phyloP scores from a whole-genome alignment of 1,140 invertebrate species.

The Panagrolaimus sp. region DNA sequence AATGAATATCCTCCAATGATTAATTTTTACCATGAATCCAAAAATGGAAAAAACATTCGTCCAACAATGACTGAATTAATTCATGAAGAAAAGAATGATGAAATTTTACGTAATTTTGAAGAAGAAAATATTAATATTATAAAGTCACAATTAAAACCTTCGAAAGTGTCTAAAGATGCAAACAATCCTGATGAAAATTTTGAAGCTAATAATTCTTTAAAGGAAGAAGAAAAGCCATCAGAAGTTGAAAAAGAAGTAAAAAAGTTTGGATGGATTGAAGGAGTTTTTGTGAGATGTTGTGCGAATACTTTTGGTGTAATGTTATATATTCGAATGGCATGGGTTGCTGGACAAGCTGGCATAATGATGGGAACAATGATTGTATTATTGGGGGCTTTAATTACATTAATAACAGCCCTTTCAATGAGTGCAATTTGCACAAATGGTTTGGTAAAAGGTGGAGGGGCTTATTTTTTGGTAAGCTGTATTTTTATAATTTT shows the following conservation, averaged over 20 bases:
- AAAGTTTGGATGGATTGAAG: constrained; percentile 49
- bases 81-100: too few species aligned
- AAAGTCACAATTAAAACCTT: too few species aligned
- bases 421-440: constrained; percentile 66
- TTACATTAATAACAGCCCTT: constrained; percentile 63
- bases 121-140: too few species aligned
- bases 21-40: too few species aligned
- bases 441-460: constrained; percentile 65
- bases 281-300: constrained; percentile 65
- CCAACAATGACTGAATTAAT: too few species aligned
- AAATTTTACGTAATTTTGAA: too few species aligned
- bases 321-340: constrained; percentile 66
- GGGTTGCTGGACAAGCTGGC: constrained; percentile 68
- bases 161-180: too few species aligned
- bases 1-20: too few species aligned
- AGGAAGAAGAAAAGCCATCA: not conserved
- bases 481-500: not conserved
- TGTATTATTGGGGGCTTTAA: constrained; percentile 26
- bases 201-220: too few species aligned
- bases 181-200: too few species aligned
- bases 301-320: constrained; percentile 70
- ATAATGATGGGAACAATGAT: constrained; percentile 59
- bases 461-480: constrained; percentile 59
- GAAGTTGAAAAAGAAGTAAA: not conserved
- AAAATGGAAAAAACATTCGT: too few species aligned